Evolutionary conservation across 2,113 vertebrate genomes (phyloP).

Genomic region (Oreochromis tanganicae): DNA sequence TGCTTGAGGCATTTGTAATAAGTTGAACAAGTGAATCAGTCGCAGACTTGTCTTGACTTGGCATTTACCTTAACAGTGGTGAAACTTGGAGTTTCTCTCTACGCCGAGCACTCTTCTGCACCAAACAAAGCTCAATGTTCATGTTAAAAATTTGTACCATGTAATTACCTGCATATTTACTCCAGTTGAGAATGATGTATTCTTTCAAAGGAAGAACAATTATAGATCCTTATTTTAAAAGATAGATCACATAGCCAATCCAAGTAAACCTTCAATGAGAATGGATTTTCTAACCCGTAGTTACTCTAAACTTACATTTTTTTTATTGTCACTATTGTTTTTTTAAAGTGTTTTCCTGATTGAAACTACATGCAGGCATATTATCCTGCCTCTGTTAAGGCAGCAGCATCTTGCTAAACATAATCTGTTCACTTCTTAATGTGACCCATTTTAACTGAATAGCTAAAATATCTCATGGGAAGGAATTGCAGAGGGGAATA

Average conservation of each 20-base stretch:
- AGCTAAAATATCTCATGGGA: neutral
- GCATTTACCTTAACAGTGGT: neutral
- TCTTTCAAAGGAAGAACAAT: neutral
- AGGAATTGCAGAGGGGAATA: neutral
- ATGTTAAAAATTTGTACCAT: neutral
- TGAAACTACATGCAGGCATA: neutral
- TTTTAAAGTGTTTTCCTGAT: neutral
- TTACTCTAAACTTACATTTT: neutral
- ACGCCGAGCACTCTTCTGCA: neutral
- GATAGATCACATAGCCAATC: neutral
- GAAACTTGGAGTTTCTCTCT: neutral
- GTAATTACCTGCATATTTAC: neutral
- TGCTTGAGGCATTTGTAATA: slow-evolving; percentile 26
- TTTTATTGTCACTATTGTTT: neutral
- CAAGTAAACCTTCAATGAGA: neutral
- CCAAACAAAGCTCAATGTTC: neutral
- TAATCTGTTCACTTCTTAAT: slow-evolving; percentile 10
- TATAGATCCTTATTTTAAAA: neutral
- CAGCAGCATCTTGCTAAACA: neutral
- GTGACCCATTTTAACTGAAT: slow-evolving; percentile 7
- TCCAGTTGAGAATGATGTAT: neutral
- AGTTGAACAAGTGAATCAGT: slow-evolving; percentile 13
- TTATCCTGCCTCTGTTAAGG: neutral
- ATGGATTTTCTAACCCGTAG: neutral
- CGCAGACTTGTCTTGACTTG: neutral